Evolutionary conservation across 2,888 invertebrate species (phyloP).

Genomic region (Hartigia nigra): DNA sequence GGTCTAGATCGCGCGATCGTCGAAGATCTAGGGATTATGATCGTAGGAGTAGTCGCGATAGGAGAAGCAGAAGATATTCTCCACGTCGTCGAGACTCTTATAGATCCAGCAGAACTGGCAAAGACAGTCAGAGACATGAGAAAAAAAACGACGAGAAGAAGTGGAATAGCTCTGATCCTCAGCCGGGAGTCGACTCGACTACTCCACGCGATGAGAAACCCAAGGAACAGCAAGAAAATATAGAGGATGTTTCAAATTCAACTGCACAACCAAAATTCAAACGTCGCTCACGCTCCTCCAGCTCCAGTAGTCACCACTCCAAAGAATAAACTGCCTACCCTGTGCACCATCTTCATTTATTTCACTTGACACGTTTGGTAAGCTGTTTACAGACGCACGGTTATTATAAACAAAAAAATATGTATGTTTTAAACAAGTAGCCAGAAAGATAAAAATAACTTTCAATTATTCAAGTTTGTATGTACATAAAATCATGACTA

Average conservation of each 20-base stretch:
- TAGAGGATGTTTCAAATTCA: conserved; percentile 26
- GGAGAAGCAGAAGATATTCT: conserved; percentile 45
- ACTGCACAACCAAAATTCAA: conserved; percentile 50
- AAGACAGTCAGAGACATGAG: conserved; percentile 44
- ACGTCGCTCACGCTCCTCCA: conserved; percentile 54
- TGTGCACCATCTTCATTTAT: not conserved
- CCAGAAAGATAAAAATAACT: not conserved
- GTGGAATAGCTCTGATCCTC: conserved; percentile 35
- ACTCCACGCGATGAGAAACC: conserved; percentile 31
- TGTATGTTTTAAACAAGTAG: not conserved
- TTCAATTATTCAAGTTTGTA: not conserved
- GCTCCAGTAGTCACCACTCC: conserved; percentile 54
- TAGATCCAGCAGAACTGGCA: conserved; percentile 41
- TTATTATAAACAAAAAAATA: not conserved
- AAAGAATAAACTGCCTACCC: conserved; percentile 38
- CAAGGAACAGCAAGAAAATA: conserved; percentile 33
- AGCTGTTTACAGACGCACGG: not conserved
- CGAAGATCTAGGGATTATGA: conserved; percentile 50
- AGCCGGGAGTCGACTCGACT: conserved; percentile 34
- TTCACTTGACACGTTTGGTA: not conserved
- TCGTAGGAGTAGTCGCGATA: conserved; percentile 49
- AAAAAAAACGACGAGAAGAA: conserved; percentile 46
- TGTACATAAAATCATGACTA: not conserved
- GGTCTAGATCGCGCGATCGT: conserved; percentile 57
- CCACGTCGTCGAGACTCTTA: conserved; percentile 48